Percentiles rank a stretch among this genome's conserved stretches.
phyloP scores from a whole-genome alignment of 2,113 vertebrate genomes.

The Bos taurus region DNA sequence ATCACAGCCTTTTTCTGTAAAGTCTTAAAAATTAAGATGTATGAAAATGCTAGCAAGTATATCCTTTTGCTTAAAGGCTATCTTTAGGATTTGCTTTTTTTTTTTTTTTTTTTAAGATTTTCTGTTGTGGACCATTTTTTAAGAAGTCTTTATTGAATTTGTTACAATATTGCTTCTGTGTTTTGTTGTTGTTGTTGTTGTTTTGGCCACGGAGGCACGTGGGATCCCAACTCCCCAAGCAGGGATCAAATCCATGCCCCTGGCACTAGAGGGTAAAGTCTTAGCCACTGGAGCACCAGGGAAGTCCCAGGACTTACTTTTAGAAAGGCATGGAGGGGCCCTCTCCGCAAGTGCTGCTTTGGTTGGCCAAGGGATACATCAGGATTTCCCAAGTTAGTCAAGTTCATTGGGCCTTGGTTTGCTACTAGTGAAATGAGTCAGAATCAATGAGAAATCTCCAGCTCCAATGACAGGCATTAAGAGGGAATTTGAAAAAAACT shows the following conservation, averaged over 20 bases:
- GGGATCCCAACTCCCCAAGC: background rate
- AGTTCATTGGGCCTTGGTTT: background rate
- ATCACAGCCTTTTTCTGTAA: background rate
- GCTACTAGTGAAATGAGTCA: constrained; percentile 12
- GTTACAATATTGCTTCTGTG: background rate
- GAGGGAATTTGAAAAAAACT: constrained; percentile 29
- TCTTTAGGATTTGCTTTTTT: background rate
- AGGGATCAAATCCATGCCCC: background rate
- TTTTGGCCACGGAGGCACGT: background rate
- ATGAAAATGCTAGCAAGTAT: constrained; percentile 13
- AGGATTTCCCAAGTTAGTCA: constrained; percentile 16
- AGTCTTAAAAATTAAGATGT: constrained; percentile 33
- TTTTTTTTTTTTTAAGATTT: background rate
- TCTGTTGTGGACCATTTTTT: background rate
- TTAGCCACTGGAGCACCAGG: background rate
- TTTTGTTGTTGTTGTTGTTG: background rate
- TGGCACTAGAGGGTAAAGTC: background rate
- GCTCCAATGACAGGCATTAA: background rate
- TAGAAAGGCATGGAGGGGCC: background rate
- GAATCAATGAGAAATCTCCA: constrained; percentile 29
- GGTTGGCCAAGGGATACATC: background rate
- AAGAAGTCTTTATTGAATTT: background rate
- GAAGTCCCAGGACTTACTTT: background rate
- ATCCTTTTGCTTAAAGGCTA: constrained; percentile 9
- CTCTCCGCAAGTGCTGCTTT: background rate